A percentile compares a stretch with the other conserved stretches of the same genome.
Conservation (phyloP, 2,113 vertebrate species). For the Parus major region DNA sequence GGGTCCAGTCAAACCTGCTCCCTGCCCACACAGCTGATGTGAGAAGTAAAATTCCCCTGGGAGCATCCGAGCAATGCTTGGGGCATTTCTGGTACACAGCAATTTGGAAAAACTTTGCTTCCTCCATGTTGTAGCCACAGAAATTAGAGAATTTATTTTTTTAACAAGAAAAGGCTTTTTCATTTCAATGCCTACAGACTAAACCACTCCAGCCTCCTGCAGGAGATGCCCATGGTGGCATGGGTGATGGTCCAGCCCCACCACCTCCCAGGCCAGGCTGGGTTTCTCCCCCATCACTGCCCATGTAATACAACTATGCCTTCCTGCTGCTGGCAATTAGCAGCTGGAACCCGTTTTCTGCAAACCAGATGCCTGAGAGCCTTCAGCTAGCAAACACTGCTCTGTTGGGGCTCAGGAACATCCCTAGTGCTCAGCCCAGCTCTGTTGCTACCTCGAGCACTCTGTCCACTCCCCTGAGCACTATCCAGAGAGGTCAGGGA, state of each 20-base stretch:
- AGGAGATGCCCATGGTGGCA: not conserved
- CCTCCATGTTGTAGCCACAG: not conserved
- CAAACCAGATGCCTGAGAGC: not conserved
- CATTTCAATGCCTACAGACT: not conserved
- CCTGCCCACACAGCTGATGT: not conserved
- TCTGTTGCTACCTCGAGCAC: not conserved
- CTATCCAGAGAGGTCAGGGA: not conserved
- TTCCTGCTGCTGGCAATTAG: not conserved
- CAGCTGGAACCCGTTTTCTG: not conserved
- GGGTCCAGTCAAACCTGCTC: not conserved
- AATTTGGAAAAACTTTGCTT: not conserved
- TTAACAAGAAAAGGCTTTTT: not conserved
- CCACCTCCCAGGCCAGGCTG: fast-evolving
- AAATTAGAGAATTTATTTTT: not conserved
- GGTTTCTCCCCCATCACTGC: not conserved
- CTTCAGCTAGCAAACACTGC: not conserved
- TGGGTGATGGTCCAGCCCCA: not conserved
- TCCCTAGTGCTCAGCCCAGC: not conserved
- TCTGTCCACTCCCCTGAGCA: fast-evolving
- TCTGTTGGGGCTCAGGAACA: fast-evolving
- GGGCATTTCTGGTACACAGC: not conserved
- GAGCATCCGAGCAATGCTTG: fast-evolving
- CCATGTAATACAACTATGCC: not conserved
- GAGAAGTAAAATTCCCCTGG: not conserved
- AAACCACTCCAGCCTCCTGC: not conserved